phyloP scores from a whole-genome alignment of 2,113 vertebrate species.

The Malurus elegans region DNA sequence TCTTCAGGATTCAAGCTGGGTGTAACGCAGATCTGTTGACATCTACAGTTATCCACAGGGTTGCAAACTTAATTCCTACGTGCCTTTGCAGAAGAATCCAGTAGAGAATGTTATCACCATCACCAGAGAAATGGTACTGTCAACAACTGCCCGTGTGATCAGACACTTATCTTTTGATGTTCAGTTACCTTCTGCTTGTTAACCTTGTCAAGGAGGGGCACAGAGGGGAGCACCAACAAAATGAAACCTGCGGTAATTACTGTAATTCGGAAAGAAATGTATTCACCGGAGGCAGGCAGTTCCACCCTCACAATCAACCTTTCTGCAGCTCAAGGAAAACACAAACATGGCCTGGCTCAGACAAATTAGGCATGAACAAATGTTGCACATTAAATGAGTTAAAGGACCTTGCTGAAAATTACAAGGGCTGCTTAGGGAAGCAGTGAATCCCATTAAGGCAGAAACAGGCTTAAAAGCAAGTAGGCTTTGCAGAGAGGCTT shows the following conservation, averaged over 20 bases:
- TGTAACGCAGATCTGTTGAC: background rate
- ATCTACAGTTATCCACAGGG: background rate
- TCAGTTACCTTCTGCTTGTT: conserved; percentile 65
- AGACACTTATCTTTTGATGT: conserved; percentile 42
- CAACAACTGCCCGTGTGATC: conserved; percentile 5
- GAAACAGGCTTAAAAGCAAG: conserved; percentile 42
- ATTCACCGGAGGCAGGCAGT: conserved; percentile 48
- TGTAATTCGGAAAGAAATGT: conserved; percentile 55
- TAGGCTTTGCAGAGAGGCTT: background rate
- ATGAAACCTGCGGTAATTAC: conserved; percentile 53
- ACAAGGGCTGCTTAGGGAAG: conserved; percentile 68
- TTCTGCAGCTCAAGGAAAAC: conserved; percentile 66
- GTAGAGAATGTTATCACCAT: background rate
- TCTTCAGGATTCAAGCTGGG: background rate
- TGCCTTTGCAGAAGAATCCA: background rate
- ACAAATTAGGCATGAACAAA: conserved; percentile 77
- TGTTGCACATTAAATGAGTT: conserved; percentile 76
- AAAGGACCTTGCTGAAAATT: conserved; percentile 75
- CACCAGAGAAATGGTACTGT: conserved; percentile 13
- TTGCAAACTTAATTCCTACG: background rate
- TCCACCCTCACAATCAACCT: conserved; percentile 68
- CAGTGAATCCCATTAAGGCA: conserved; percentile 62
- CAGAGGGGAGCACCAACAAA: conserved; percentile 9
- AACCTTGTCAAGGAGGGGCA: conserved; percentile 58
- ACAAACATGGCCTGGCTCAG: conserved; percentile 67